A percentile compares a stretch with the other conserved stretches of the same genome.
These are phyloP conservation scores for Aurelia sp. DNA, from an alignment of 30 jellyfish, hydroid and myxozoan genomes.

Conservation along the genomic window DNA sequence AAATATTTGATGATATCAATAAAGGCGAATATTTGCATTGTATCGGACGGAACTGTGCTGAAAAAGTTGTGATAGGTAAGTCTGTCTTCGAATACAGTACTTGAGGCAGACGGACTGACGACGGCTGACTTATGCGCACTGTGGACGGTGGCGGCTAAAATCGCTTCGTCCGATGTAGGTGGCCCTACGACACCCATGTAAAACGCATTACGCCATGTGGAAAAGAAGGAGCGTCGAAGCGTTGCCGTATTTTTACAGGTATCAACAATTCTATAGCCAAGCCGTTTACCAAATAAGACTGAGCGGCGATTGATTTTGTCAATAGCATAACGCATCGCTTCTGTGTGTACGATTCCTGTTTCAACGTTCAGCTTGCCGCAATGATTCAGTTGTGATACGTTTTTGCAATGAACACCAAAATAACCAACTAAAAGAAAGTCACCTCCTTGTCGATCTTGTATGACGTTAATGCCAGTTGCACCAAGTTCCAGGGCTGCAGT, in stretches of 20 bases:
- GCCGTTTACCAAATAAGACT: constrained; percentile 28
- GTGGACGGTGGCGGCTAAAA: constrained; percentile 61
- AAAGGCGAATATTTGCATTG: constrained; percentile 54
- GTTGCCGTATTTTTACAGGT: constrained; percentile 63
- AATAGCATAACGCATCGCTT: constrained; percentile 76
- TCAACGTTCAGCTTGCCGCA: constrained; percentile 37
- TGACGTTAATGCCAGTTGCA: constrained; percentile 35
- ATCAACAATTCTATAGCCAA: constrained; percentile 54
- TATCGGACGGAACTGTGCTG: constrained; percentile 89
- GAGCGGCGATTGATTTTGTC: constrained; percentile 1
- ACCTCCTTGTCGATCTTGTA: background rate
- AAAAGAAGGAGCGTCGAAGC: constrained; percentile 38
- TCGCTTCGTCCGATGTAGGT: constrained; percentile 67
- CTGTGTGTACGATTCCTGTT: constrained; percentile 52
- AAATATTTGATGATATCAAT: constrained; percentile 54
- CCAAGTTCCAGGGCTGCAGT: constrained; percentile 29
- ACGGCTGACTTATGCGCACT: constrained; percentile 50
- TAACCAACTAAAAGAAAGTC: constrained; percentile 40
- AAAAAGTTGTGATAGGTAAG: constrained; percentile 48
- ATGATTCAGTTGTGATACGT: constrained; percentile 21
- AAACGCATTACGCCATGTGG: background rate
- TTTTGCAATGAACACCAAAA: constrained; percentile 59
- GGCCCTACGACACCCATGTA: constrained; percentile 70
- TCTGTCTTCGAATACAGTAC: constrained; percentile 61
- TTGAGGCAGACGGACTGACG: constrained; percentile 68